A percentile compares a stretch with the other conserved stretches of the same genome.
phyloP scores from a whole-genome alignment of 2,113 vertebrate species.

The Syrrhaptes paradoxus region DNA sequence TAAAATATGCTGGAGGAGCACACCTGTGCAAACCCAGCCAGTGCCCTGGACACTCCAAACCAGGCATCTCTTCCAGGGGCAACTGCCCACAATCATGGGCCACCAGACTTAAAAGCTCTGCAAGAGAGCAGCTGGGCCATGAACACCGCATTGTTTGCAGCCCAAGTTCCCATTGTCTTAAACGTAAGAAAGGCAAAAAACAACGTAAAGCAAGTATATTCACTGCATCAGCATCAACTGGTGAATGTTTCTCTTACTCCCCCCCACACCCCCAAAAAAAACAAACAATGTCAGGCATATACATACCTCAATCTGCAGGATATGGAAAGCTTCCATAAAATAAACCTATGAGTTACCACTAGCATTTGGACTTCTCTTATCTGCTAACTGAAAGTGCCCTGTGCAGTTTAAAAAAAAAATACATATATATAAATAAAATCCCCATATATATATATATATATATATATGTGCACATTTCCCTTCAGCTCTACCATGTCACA shows the following conservation, averaged over 20 bases:
- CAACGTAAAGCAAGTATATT: background rate
- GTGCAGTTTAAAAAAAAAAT: background rate
- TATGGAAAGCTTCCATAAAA: too few relatives aligned
- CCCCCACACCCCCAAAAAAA: too few relatives aligned
- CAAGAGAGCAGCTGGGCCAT: background rate
- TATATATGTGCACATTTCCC: background rate
- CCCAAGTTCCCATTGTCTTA: background rate
- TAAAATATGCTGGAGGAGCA: background rate
- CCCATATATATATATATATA: too few relatives aligned
- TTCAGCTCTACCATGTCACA: background rate
- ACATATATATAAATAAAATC: accelerated
- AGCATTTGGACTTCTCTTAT: too few relatives aligned
- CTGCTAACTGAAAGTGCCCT: too few relatives aligned
- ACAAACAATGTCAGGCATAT: too few relatives aligned
- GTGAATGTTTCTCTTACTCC: background rate
- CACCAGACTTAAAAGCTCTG: background rate
- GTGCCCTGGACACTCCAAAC: background rate
- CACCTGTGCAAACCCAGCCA: accelerated
- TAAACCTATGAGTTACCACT: too few relatives aligned
- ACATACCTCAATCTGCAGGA: too few relatives aligned
- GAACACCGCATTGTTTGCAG: accelerated
- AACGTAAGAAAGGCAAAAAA: background rate
- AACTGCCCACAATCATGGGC: accelerated
- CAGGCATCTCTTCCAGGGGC: accelerated
- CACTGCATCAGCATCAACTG: background rate